Conservation (phyloP, 2,113 vertebrate genomes). For the Atlantisia rogersi region DNA sequence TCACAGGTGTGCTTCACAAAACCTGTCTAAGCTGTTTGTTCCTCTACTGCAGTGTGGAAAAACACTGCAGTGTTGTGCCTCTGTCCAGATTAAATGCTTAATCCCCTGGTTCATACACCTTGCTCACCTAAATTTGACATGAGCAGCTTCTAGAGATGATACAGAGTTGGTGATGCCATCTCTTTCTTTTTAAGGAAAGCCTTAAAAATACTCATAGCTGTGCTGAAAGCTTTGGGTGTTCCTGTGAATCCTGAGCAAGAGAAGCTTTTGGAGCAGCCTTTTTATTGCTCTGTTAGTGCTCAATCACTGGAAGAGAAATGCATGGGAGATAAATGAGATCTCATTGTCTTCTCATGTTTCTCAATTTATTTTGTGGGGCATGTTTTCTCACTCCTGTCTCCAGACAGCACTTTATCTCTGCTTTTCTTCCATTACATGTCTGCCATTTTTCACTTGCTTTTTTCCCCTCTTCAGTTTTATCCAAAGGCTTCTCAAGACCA, state of each 20-base stretch:
- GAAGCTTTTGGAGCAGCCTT: neutral
- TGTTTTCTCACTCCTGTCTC: slow-evolving; percentile 30
- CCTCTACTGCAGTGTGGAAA: neutral
- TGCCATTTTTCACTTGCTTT: slow-evolving; percentile 9
- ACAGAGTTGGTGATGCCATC: neutral
- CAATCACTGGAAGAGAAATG: neutral
- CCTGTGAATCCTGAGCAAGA: neutral
- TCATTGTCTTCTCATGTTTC: slow-evolving; percentile 36
- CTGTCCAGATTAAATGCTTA: neutral
- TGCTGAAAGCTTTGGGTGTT: neutral
- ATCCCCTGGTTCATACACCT: neutral
- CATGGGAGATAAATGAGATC: slow-evolving; percentile 33
- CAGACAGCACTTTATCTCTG: slow-evolving; percentile 40
- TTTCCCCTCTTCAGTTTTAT: neutral
- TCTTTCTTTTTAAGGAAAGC: neutral
- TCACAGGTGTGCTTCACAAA: neutral
- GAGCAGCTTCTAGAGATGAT: neutral
- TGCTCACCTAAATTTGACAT: neutral
- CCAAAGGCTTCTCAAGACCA: neutral
- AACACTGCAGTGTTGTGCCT: neutral
- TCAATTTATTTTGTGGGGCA: slow-evolving; percentile 32
- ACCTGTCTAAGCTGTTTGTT: neutral
- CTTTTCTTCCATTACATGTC: slow-evolving; percentile 29
- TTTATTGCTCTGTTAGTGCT: slow-evolving; percentile 43
- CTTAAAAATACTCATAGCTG: neutral